Base-by-base conservation (phyloP, 2,888 invertebrate genomes). In the Xylophagus ater region DNA sequence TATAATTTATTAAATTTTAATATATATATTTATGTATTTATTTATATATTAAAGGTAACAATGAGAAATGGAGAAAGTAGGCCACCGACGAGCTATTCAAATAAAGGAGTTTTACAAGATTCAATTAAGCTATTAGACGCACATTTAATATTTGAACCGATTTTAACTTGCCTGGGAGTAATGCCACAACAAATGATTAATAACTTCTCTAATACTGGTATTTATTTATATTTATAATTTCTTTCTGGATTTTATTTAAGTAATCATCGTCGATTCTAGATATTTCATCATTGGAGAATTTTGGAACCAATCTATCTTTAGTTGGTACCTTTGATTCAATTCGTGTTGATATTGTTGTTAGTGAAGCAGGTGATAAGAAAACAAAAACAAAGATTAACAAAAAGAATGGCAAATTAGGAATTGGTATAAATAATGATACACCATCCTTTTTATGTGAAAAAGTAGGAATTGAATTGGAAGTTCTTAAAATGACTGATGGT, bases 391-490 rank as follows among this genome's bases (percentile, higher is more conserved):
- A 64, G 49, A 44, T 52, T 6, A 23, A 41, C 4, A 54, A 54
- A 45, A 26, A 26, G n/a, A 26, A 47, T 40, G 59, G 59, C 23
- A 62, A 58, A 42, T 44, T 21, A 18, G 25, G 24, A 24, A 7
- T 25, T 5, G 15, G n/a, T 8, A 3, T 19, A n/a, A 19, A 4
- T 18, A 19, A 12, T 34, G 86, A 87, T 57, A 80, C 82, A 1
- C 88, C 92, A 0, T 85, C 93, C 3, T 93, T 94, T 67, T 72
- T 90, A 2, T 94, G 93, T 62, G 90, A 93, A 65, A 82, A 83
- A 57, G 85, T 94, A 34, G 81, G 82, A 4, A 75, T 93, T 19
- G 90, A 92, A 58, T 73, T 92, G 49, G 90, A 92, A 58, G 74
- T 93, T 50, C 79, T 86, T 54, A 83, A 90, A 59, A 82, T 90